Conservation (phyloP, 2,888 invertebrate species). For the Protodeltote pygarga region DNA sequence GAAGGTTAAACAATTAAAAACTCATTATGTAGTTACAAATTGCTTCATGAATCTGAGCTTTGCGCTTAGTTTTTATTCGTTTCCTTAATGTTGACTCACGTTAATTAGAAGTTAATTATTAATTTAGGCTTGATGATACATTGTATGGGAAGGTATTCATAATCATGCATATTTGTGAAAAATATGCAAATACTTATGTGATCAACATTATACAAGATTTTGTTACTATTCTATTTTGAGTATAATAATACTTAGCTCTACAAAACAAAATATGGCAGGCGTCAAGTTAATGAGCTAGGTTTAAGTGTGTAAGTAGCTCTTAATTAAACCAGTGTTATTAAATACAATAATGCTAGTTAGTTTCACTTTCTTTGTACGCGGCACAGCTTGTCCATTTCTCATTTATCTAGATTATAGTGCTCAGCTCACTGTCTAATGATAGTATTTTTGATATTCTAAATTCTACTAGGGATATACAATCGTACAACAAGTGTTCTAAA, state of each 20-base stretch:
- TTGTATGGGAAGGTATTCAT: too few relatives aligned
- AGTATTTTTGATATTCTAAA: too few relatives aligned
- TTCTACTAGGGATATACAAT: too few relatives aligned
- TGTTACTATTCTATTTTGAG: background rate
- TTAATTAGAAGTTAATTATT: too few relatives aligned
- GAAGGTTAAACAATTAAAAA: slow-evolving; percentile 19
- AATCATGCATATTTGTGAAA: too few relatives aligned
- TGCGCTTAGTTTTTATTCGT: background rate
- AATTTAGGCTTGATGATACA: too few relatives aligned
- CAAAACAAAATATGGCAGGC: background rate
- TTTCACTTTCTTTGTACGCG: slow-evolving; percentile 46
- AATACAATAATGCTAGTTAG: slow-evolving; percentile 34
- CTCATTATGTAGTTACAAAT: slow-evolving; percentile 4
- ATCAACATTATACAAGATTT: background rate
- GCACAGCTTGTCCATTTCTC: slow-evolving; percentile 15
- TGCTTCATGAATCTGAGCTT: background rate
- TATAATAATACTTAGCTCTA: background rate
- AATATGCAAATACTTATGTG: too few relatives aligned
- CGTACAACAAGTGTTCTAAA: too few relatives aligned
- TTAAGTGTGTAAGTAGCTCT: slow-evolving; percentile 19
- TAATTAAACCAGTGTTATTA: slow-evolving; percentile 34
- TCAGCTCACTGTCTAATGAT: slow-evolving; percentile 15
- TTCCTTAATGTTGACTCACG: slow-evolving; percentile 7
- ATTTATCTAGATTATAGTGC: slow-evolving; percentile 17
- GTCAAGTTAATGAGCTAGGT: slow-evolving; percentile 2